Evolutionary conservation across 2,113 vertebrate species (phyloP).

Genomic region (Oostethus manadensis): DNA sequence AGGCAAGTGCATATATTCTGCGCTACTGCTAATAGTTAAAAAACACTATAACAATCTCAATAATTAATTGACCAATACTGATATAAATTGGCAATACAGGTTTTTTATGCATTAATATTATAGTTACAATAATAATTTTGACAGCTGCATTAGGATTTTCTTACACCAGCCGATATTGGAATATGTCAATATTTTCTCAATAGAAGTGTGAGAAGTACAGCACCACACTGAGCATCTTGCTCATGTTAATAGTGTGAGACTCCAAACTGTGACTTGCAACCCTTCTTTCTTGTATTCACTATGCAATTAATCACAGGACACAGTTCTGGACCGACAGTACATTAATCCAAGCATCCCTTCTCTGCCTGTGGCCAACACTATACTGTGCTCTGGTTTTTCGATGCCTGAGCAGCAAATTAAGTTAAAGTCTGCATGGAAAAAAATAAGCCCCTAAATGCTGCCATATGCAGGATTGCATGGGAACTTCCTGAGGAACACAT

Average conservation of each 20-base stretch:
- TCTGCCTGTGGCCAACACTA: constrained; percentile 55
- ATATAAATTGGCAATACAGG: too few species aligned
- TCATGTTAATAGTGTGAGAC: constrained; percentile 7
- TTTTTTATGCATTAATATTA: too few species aligned
- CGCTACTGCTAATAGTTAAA: not conserved
- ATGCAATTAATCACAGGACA: constrained; percentile 39
- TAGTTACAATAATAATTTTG: too few species aligned
- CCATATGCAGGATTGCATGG: constrained; percentile 80
- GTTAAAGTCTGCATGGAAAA: constrained; percentile 73
- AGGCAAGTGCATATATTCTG: not conserved
- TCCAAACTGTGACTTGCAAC: constrained; percentile 5
- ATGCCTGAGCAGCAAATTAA: constrained; percentile 74
- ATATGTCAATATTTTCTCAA: too few species aligned
- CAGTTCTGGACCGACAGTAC: constrained; percentile 28
- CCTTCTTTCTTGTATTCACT: constrained; percentile 19
- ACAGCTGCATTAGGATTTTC: too few species aligned
- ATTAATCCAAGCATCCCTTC: constrained; percentile 41
- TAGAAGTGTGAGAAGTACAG: too few species aligned
- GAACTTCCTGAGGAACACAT: constrained; percentile 78
- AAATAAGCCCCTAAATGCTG: constrained; percentile 79
- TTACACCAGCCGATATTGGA: too few species aligned
- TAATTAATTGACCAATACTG: too few species aligned
- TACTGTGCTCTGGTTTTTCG: constrained; percentile 64
- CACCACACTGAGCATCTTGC: constrained; percentile 12
- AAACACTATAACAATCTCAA: not conserved